Evolutionary conservation across 2,113 vertebrate genomes (phyloP), one percentile per base, ranked within the genome.

Genomic region (Dipodomys spectabilis): DNA sequence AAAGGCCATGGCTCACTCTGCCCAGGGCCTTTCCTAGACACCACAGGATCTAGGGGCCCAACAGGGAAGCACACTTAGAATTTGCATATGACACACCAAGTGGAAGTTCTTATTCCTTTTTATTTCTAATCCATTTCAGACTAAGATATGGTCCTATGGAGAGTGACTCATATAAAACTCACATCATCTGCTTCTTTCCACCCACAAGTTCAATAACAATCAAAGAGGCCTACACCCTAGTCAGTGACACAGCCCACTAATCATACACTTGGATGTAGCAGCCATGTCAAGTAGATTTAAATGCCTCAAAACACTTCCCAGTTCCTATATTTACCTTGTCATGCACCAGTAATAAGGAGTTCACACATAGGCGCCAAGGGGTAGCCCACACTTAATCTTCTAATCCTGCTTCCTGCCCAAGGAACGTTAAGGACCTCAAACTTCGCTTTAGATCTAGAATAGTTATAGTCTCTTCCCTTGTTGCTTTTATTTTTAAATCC

Each of bases 361-460:
- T 75, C 12, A 35, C 12, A 80, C 53, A 22, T 12, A 68, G 11
- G 65, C n/a, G 85, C 30, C 25, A 73, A 72, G 1, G 11, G 44
- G 11, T 64, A 82, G 39, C 67, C 62, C 2, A 27, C 6, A 12
- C 5, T 28, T 71, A 49, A 86, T 69, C 89, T 79, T 90, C 80
- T 87, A 80, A 82, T 27, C 92, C 86, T 15, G 3, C 65, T 74
- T 90, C 79, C 35, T 90, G 45, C 49, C 23, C 65, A 78, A 83
- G 69, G 39, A 80, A 92, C 93, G 15, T 57, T 88, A 45, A 84
- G 53, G 32, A 80, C 30, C 81, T 75, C 72, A 85, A 53, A 44
- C 53, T 28, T 86, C 68, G 75, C 22, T 80, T 67, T 68, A 72
- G 18, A 45, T 68, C 88, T 87, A 87, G 39, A 87, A 81, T 30